phyloP scores from a whole-genome alignment of 1,140 invertebrate genomes.

The Cylas formicarius region DNA sequence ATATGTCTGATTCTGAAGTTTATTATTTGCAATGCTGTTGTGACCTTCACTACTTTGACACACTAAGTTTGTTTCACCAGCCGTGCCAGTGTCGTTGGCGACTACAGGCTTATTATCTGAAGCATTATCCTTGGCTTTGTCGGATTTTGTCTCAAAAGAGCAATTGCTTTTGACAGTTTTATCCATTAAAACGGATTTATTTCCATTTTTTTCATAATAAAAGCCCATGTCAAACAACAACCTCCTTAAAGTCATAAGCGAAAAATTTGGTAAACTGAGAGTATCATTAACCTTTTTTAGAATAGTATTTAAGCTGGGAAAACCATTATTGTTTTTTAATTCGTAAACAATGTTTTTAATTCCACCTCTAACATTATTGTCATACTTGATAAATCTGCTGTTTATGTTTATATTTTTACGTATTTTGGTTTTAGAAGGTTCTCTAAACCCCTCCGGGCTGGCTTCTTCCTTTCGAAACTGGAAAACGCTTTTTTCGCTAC shows the following conservation, averaged over 20 bases:
- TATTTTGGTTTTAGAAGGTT: slow-evolving; percentile 36
- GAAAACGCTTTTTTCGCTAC: slow-evolving; percentile 39
- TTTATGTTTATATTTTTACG: slow-evolving; percentile 37
- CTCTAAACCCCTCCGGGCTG: slow-evolving; percentile 35
- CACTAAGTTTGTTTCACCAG: too few species aligned
- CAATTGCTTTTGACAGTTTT: too few species aligned
- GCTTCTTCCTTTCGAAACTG: slow-evolving; percentile 38
- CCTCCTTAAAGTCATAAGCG: slow-evolving; percentile 36
- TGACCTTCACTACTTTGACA: too few species aligned
- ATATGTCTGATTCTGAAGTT: too few species aligned
- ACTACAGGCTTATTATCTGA: too few species aligned
- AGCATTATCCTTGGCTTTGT: too few species aligned
- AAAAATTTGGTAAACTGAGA: slow-evolving; percentile 33
- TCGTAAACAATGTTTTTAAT: slow-evolving; percentile 36
- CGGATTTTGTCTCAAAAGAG: too few species aligned
- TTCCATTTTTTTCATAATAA: slow-evolving; percentile 37
- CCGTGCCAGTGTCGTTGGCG: too few species aligned
- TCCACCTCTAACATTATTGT: slow-evolving; percentile 28
- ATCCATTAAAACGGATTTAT: slow-evolving; percentile 34
- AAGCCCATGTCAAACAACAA: slow-evolving; percentile 38
- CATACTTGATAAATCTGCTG: slow-evolving; percentile 36
- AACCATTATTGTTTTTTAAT: slow-evolving; percentile 32
- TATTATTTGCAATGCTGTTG: too few species aligned
- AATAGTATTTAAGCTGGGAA: slow-evolving; percentile 35
- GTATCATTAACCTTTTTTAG: slow-evolving; percentile 33